Percentiles rank a stretch among this genome's conserved stretches.
These are phyloP conservation scores for Thecophora atra DNA, from an alignment of 2,888 invertebrate species.

Conservation along the genomic window DNA sequence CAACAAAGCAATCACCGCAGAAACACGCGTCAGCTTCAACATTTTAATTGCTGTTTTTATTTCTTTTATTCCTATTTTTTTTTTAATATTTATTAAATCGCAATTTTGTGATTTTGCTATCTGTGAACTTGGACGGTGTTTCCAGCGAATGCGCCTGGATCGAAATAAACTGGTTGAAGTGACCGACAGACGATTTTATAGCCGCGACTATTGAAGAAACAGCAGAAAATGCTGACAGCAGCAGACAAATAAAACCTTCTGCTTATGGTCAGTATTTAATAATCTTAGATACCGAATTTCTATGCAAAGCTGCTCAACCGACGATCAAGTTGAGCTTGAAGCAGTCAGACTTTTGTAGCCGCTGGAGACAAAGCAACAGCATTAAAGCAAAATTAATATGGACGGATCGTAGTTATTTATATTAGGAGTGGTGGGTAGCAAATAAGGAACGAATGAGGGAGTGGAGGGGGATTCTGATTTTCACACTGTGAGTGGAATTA, in stretches of 20 bases:
- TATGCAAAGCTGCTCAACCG: background rate
- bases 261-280: constrained; percentile 12
- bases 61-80: background rate
- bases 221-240: background rate
- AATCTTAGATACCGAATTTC: background rate
- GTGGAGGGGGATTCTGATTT: too few relatives aligned
- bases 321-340: too few relatives aligned
- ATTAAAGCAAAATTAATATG: background rate
- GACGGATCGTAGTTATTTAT: background rate
- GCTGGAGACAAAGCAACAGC: background rate
- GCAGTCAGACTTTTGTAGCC: background rate
- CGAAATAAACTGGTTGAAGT: constrained; percentile 38
- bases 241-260: background rate
- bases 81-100: background rate
- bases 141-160: constrained; percentile 19
- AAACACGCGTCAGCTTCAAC: constrained; percentile 11
- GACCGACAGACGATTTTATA: constrained; percentile 39
- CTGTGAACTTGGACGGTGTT: background rate
- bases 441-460: background rate
- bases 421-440: background rate
- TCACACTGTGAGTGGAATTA: too few relatives aligned
- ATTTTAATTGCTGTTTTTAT: constrained; percentile 4
- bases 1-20: constrained; percentile 22
- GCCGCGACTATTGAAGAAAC: background rate
- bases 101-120: background rate